These are phyloP conservation scores for Watsonalla cultraria DNA, from an alignment of 2,888 invertebrate species.

Conservation along the genomic window DNA sequence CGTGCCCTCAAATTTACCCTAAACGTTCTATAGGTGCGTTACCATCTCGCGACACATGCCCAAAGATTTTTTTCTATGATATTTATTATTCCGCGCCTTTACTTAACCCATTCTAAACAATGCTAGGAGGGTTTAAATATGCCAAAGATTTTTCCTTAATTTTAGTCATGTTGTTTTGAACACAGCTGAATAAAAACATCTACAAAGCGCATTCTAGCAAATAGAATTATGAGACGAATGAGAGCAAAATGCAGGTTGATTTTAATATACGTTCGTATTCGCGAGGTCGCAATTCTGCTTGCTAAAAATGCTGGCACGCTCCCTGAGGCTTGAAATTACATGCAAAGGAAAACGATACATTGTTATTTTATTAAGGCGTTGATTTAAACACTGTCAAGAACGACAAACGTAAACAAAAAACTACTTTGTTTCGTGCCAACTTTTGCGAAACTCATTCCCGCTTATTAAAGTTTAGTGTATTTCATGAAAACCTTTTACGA, in stretches of 20 bases:
- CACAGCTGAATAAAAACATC: constrained; percentile 26
- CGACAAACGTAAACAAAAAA: not conserved
- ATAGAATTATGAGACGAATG: constrained; percentile 71
- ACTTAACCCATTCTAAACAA: no score
- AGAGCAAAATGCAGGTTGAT: constrained; percentile 63
- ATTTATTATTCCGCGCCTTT: no score
- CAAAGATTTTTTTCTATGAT: no score
- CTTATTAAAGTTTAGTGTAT: not conserved
- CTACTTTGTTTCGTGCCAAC: not conserved
- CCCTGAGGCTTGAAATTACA: constrained; percentile 49
- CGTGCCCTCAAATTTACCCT: no score
- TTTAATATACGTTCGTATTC: constrained; percentile 52
- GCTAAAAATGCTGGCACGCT: constrained; percentile 54
- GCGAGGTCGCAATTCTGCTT: constrained; percentile 41
- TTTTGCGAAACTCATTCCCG: not conserved
- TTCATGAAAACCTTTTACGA: not conserved
- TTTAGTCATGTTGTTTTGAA: not conserved
- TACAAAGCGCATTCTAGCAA: constrained; percentile 45
- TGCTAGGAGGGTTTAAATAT: no score
- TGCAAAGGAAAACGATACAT: constrained; percentile 39
- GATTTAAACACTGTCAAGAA: constrained; percentile 11
- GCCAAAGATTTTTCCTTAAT: no score
- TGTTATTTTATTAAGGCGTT: constrained; percentile 15
- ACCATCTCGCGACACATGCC: no score
- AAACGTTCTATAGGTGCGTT: no score